Evolutionary conservation across 2,113 vertebrate species (phyloP), one percentile per base, ranked within the genome.

Genomic region (Crocuta crocuta): DNA sequence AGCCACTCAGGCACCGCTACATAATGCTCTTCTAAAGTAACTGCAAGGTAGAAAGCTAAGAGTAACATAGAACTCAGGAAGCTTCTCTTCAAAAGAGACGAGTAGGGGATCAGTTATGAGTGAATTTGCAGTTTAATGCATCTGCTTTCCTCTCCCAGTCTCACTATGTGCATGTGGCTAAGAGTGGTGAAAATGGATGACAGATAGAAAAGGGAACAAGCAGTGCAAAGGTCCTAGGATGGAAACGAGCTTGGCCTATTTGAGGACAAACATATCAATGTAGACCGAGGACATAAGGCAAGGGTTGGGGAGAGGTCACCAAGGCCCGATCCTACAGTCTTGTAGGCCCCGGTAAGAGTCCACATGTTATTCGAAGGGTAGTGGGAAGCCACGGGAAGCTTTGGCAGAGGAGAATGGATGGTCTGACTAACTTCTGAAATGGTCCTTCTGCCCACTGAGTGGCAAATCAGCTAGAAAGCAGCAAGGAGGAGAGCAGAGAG

Each of bases 41-140:
- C 96, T 96, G 94, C 83, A 35, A 81, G 48, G 53, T 68, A 87
- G 58, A 96, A 85, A 84, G 91, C 31, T 88, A 93, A 97, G 91
- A 96, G 89, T 90, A 96, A 81, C 79, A 94, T 84, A 86, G 55
- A 98, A 98, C 89, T 97, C 89, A 96, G 92, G 76, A 76, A 95
- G 43, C 45, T 98, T 95, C 81, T 97, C 93, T 98, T 98, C 92
- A 97, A 97, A 98, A 91, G 45, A 96, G 96, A 83, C 61, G 93
- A 96, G 95, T 84, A 84, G 4, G 9, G 33, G 19, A 82, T 98
- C 98, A 83, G 90, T 98, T 92, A 31, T 80, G 89, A 95, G 45
- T 78, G 71, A 89, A 96, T 97, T 97, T 78, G 26, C 81, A 95
- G 35, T 96, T 92, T 98, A 43, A 55, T 76, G 93, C 92, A 91